Percentiles rank a stretch among this genome's conserved stretches.
Conservation (phyloP, 2,797 vertebrate species). For the Hyperoplus lanceolatus region DNA sequence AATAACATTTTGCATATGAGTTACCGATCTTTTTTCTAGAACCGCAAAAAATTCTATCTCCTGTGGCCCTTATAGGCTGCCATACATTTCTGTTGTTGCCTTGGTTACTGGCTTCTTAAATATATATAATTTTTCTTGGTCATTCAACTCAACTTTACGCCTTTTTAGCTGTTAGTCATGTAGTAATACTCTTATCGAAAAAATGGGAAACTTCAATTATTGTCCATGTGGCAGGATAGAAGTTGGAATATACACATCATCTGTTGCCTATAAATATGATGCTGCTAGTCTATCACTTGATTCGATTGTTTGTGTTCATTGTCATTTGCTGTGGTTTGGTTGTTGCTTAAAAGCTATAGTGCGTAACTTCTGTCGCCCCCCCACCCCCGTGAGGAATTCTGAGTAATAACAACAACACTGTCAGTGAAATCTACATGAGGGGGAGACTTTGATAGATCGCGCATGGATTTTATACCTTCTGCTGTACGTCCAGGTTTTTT, state of each 20-base stretch:
- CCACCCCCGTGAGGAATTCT: too few species aligned
- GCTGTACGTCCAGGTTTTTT: too few species aligned
- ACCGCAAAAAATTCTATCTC: too few species aligned
- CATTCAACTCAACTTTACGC: neutral
- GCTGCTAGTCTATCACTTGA: neutral
- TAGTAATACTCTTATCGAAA: constrained; percentile 20
- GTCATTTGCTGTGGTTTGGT: neutral
- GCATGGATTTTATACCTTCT: too few species aligned
- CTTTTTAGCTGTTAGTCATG: constrained; percentile 21
- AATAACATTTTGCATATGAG: too few species aligned
- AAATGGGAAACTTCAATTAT: constrained; percentile 35
- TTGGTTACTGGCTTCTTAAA: constrained; percentile 9
- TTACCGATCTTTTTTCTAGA: too few species aligned
- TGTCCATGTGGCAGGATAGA: neutral
- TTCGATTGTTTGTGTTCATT: neutral
- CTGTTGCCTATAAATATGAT: constrained; percentile 6
- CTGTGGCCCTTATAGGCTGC: too few species aligned
- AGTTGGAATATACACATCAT: neutral
- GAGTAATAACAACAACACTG: too few species aligned
- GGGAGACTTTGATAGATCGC: too few species aligned
- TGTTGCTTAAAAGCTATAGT: neutral
- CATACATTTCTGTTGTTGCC: constrained; percentile 3
- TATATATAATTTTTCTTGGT: neutral
- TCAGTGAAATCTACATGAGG: too few species aligned
- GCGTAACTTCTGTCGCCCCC: too few species aligned